phyloP scores from a whole-genome alignment of 2,888 invertebrate genomes.

The Lacanobia oleracea region DNA sequence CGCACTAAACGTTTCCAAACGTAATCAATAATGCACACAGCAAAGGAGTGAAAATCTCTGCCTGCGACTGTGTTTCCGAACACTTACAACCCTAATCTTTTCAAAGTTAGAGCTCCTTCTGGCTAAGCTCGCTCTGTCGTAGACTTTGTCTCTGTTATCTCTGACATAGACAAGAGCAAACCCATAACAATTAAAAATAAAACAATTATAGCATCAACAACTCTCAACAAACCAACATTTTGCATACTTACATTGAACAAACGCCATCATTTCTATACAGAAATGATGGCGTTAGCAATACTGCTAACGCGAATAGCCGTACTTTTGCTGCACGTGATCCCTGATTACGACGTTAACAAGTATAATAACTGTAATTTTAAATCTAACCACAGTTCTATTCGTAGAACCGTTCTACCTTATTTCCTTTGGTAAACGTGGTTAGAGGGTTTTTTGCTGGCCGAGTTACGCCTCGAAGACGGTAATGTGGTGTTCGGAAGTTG shows the following conservation, averaged over 20 bases:
- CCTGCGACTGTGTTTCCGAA: too few relatives aligned
- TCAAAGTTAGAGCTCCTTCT: too few relatives aligned
- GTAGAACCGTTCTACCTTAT: constrained; percentile 76
- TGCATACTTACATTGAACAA: constrained; percentile 48
- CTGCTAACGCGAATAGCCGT: constrained; percentile 66
- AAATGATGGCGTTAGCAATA: too few relatives aligned
- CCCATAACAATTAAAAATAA: too few relatives aligned
- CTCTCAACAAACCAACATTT: constrained; percentile 38
- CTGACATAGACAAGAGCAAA: too few relatives aligned
- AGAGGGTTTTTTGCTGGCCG: constrained; percentile 61
- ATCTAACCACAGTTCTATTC: constrained; percentile 77
- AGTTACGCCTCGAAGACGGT: constrained; percentile 53
- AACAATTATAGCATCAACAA: constrained; percentile 36
- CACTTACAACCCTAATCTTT: too few relatives aligned
- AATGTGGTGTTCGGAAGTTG: constrained; percentile 49
- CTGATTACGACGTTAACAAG: constrained; percentile 73
- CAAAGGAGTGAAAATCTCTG: too few relatives aligned
- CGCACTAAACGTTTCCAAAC: too few relatives aligned
- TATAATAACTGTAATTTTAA: constrained; percentile 83
- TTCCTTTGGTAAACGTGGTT: constrained; percentile 75
- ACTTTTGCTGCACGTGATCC: constrained; percentile 72
- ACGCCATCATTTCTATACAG: constrained; percentile 56
- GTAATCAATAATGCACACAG: too few relatives aligned
- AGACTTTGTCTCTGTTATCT: too few relatives aligned
- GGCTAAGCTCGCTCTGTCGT: too few relatives aligned